Base-by-base conservation (phyloP, 2,113 vertebrate genomes). In the Cephalopterus ornatus region DNA sequence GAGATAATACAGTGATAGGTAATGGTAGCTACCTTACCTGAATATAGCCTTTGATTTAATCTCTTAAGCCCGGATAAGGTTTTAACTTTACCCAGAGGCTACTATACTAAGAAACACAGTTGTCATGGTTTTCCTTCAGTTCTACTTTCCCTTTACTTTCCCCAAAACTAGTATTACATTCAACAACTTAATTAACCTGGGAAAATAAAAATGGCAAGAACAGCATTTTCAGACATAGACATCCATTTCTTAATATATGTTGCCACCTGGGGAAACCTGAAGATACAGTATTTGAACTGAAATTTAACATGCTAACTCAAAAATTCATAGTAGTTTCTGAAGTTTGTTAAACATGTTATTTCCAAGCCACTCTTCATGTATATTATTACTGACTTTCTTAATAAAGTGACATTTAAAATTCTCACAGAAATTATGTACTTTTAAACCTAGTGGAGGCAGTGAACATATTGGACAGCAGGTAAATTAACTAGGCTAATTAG, bases 241-340 rank as follows among this genome's bases (percentile, higher is more conserved):
- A 82, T 53, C 27, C 44, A 77, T 95, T 95, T 81, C 85, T 96
- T 94, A 94, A 94, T 61, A 92, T 50, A 90, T 53, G 89, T 96
- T 96, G 77, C 83, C 90, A 97, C 87, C 88, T 96, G 78, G 95
- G 68, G 92, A 97, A 97, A 91, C 88, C 50, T 71, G 84, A 93
- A 68, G 81, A 90, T 67, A 89, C 37, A 88, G 24, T 92, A 85
- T 72, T 93, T 85, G 59, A 67, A 89, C n/a, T 28, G 61, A 71
- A 95, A 63, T 79, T 26, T 85, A 66, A 63, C 37, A 41, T 16
- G 19, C 2, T 14, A 39, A 65, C 18, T 85, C 4, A 42, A 94
- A 96, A 93, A 52, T 93, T 84, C 87, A n/a, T n/a, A n/a, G n/a
- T n/a, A n/a, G n/a, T n/a, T n/a, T n/a, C n/a, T 71, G 14, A 88